A percentile compares a stretch with the other conserved stretches of the same genome.
Conservation (phyloP, 2,888 invertebrate species). For the Sinelater perroti region DNA sequence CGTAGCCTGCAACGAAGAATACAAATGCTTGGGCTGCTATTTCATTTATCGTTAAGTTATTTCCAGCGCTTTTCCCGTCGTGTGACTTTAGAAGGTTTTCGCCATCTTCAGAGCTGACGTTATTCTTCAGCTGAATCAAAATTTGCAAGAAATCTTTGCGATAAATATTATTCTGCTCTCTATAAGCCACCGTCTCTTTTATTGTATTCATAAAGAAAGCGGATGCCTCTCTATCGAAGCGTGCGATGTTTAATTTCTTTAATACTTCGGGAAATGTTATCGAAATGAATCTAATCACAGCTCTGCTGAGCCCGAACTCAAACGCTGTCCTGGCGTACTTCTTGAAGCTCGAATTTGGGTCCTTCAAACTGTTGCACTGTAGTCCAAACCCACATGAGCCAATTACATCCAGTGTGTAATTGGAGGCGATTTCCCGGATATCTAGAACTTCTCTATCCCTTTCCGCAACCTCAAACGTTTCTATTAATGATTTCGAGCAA, state of each 20-base stretch:
- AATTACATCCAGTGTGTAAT: slow-evolving; percentile 57
- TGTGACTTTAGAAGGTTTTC: background rate
- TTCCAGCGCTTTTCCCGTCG: background rate
- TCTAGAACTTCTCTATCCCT: slow-evolving; percentile 34
- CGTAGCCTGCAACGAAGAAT: slow-evolving; percentile 54
- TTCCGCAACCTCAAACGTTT: slow-evolving; percentile 39
- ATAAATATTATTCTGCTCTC: slow-evolving; percentile 6
- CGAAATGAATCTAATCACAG: background rate
- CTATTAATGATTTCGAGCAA: slow-evolving; percentile 49
- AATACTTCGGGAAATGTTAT: background rate
- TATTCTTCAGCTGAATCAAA: slow-evolving; percentile 15
- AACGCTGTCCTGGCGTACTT: slow-evolving; percentile 49
- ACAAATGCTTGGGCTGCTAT: slow-evolving; percentile 46
- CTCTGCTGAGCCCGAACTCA: slow-evolving; percentile 24
- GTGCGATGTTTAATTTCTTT: background rate
- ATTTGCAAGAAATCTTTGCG: slow-evolving; percentile 18
- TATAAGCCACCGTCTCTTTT: slow-evolving; percentile 5
- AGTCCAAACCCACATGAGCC: slow-evolving; percentile 57
- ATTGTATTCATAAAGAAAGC: slow-evolving; percentile 9
- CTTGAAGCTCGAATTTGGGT: slow-evolving; percentile 50
- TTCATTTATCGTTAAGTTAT: slow-evolving; percentile 26
- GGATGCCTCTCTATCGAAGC: background rate
- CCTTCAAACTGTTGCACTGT: slow-evolving; percentile 60
- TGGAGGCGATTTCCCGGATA: slow-evolving; percentile 45
- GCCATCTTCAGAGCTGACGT: background rate